Conservation (phyloP, 1,140 invertebrate genomes). For the Oryzaephilus surinamensis region DNA sequence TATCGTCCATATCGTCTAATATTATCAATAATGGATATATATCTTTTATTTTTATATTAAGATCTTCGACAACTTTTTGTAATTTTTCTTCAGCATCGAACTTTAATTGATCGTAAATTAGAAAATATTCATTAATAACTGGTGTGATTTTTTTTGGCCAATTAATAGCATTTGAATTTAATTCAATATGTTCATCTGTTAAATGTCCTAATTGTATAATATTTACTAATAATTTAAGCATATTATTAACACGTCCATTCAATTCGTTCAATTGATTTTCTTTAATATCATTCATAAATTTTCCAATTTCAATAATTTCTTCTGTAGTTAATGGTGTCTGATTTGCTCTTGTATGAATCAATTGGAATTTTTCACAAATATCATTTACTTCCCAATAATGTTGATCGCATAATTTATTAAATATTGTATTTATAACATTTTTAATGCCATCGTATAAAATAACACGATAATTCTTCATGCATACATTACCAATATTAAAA, state of each 20-base stretch:
- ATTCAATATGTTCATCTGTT: conserved; percentile 36
- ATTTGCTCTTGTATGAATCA: conserved; percentile 18
- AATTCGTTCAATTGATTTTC: conserved; percentile 31
- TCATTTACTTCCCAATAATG: conserved; percentile 24
- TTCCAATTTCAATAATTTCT: conserved; percentile 52
- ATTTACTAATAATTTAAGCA: conserved; percentile 47
- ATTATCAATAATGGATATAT: conserved; percentile 56
- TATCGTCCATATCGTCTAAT: conserved; percentile 39
- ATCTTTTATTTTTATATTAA: conserved; percentile 54
- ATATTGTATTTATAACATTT: conserved; percentile 14
- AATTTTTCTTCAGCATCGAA: conserved; percentile 69
- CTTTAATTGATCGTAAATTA: conserved; percentile 65
- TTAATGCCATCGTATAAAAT: conserved; percentile 13
- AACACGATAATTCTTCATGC: conserved; percentile 16
- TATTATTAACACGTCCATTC: conserved; percentile 46
- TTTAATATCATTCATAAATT: conserved; percentile 34
- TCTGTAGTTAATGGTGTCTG: conserved; percentile 21
- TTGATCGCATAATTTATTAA: conserved; percentile 17
- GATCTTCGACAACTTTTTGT: conserved; percentile 52
- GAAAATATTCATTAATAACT: conserved; percentile 57
- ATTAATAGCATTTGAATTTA: conserved; percentile 54
- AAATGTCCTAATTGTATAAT: conserved; percentile 36
- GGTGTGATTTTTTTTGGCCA: conserved; percentile 60
- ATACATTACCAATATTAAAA: conserved; percentile 19
- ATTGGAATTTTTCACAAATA: conserved; percentile 20